Conservation (phyloP, 92 coral and sea anemone species). For the Actinernus sp. region DNA sequence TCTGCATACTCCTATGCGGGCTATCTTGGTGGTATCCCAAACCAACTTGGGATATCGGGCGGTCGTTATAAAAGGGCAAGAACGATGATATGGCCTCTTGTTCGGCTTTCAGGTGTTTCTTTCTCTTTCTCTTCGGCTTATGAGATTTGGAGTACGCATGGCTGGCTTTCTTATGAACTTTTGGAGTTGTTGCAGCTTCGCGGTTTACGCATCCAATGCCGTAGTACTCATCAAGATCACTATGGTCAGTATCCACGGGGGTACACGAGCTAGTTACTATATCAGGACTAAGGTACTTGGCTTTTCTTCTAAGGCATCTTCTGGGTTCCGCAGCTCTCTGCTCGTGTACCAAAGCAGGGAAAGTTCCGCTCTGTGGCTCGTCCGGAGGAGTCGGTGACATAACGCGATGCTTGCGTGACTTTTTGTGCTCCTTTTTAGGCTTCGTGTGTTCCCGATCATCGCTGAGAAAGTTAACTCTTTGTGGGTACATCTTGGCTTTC, state of each 20-base stretch:
- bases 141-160: neutral
- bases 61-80: neutral
- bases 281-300: constrained; percentile 40
- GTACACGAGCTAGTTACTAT: constrained; percentile 20
- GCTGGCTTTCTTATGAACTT: neutral
- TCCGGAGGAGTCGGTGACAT: constrained; percentile 21
- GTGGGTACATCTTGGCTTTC: neutral
- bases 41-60: constrained; percentile 15
- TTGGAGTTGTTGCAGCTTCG: neutral
- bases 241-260: constrained; percentile 40
- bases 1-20: neutral
- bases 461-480: neutral
- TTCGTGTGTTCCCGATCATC: constrained; percentile 12
- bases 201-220: constrained; percentile 14
- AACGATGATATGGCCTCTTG: constrained; percentile 22
- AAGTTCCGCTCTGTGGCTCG: constrained; percentile 29
- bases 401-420: constrained; percentile 25
- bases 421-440: constrained; percentile 39
- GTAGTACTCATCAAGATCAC: constrained; percentile 32
- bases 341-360: constrained; percentile 57
- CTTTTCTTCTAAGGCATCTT: constrained; percentile 30
- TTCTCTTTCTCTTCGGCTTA: constrained; percentile 24
- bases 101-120: constrained; percentile 3
- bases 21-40: neutral
- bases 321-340: constrained; percentile 25